Evolutionary conservation across 2,888 invertebrate genomes (phyloP).

Genomic region (Myathropa florea): DNA sequence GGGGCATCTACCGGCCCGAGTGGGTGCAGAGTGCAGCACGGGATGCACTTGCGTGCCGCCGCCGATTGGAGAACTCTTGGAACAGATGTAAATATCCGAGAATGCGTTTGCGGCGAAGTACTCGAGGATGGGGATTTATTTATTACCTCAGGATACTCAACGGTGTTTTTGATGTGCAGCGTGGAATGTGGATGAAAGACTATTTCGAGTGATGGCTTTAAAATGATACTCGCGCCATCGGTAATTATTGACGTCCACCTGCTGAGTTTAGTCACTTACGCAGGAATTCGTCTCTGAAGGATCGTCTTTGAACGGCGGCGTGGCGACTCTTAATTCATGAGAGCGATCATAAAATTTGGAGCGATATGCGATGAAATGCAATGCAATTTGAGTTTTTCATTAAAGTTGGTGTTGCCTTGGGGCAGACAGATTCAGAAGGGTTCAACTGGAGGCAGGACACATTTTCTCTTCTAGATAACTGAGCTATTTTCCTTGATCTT

Average conservation of each 20-base stretch:
- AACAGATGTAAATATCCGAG: slow-evolving; percentile 25
- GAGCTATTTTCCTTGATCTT: no score
- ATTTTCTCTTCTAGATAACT: no score
- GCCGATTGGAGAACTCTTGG: slow-evolving; percentile 10
- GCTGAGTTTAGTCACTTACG: neutral
- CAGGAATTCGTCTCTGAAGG: neutral
- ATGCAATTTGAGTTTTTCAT: no score
- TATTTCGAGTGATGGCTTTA: neutral
- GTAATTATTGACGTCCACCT: neutral
- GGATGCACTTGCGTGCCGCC: neutral
- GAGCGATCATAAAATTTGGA: no score
- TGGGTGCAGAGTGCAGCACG: slow-evolving; percentile 45
- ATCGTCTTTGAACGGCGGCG: neutral
- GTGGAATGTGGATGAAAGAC: slow-evolving; percentile 42
- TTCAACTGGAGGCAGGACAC: no score
- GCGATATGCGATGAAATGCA: no score
- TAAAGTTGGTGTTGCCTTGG: no score
- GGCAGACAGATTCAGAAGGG: no score
- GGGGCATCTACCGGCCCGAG: slow-evolving; percentile 19
- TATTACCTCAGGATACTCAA: slow-evolving; percentile 49
- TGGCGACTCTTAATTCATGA: no score
- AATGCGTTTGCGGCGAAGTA: slow-evolving; percentile 30
- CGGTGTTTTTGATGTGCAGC: slow-evolving; percentile 35
- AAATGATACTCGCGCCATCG: neutral
- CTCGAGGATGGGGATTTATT: slow-evolving; percentile 49